phyloP scores from a whole-genome alignment of 1,140 invertebrate species.

The Nymphalis io region DNA sequence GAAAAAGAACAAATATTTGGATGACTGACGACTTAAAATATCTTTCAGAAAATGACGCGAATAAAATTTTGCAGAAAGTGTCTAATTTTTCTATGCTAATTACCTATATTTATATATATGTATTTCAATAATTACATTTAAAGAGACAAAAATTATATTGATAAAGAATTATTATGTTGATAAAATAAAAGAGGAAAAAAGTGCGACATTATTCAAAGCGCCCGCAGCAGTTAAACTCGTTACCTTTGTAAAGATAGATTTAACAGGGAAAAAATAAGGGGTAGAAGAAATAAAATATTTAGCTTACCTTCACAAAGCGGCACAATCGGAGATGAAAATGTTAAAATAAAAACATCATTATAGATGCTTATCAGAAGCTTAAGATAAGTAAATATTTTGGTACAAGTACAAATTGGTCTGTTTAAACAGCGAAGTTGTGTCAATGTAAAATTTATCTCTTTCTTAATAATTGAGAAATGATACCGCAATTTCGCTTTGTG shows the following conservation, averaged over 20 bases:
- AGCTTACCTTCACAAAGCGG: constrained; percentile 21
- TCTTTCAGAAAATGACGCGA: no score
- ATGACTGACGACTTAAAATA: no score
- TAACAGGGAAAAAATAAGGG: constrained; percentile 28
- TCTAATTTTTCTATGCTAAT: no score
- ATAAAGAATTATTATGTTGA: constrained; percentile 11
- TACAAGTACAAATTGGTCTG: background rate
- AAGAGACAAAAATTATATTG: background rate
- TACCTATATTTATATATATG: no score
- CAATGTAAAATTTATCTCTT: no score
- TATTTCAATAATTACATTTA: constrained; percentile 1
- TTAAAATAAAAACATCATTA: constrained; percentile 17
- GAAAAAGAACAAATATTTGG: no score
- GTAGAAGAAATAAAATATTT: constrained; percentile 26
- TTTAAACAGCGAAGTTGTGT: background rate
- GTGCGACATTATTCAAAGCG: constrained; percentile 17
- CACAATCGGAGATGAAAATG: constrained; percentile 23
- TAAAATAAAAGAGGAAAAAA: constrained; percentile 8
- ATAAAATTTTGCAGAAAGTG: no score
- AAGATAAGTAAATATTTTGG: constrained; percentile 17
- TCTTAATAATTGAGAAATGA: no score
- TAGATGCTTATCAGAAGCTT: constrained; percentile 16
- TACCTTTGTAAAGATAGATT: constrained; percentile 29
- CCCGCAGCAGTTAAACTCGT: constrained; percentile 26
- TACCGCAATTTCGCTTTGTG: no score